Percentiles rank a stretch among this genome's conserved stretches.
Conservation (phyloP, 2,888 invertebrate species). For the Cantharis flavilabris region DNA sequence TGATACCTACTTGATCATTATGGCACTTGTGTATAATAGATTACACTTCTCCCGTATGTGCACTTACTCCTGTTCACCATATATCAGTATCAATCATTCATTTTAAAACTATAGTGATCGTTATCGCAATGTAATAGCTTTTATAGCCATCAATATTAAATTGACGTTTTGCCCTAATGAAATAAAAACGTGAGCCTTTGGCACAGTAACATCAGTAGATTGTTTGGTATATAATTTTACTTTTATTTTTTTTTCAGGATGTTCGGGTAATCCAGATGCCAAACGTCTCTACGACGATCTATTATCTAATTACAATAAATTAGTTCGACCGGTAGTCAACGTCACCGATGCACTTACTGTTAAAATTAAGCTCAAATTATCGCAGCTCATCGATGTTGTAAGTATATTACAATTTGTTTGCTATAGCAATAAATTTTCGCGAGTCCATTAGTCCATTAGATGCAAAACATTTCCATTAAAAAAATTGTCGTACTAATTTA, state of each 20-base stretch:
- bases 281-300: conserved; percentile 87
- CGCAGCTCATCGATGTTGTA: conserved; percentile 89
- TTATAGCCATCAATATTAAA: background rate
- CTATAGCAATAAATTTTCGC: background rate
- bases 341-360: conserved; percentile 83
- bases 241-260: conserved; percentile 63
- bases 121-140: background rate
- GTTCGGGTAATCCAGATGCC: conserved; percentile 86
- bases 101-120: background rate
- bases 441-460: background rate
- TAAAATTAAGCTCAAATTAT: conserved; percentile 84
- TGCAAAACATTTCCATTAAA: background rate
- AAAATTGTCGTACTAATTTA: background rate
- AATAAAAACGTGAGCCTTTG: background rate
- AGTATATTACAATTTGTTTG: conserved; percentile 52
- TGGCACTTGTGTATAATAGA: background rate
- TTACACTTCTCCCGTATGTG: background rate
- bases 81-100: background rate
- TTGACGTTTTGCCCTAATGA: background rate
- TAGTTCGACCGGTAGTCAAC: conserved; percentile 85
- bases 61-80: background rate
- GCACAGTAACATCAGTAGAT: background rate
- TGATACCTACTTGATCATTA: background rate
- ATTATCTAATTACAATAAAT: conserved; percentile 84
- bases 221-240: conserved; percentile 5